phyloP scores from a whole-genome alignment of 1,140 invertebrate genomes.

The Aphis craccivora region DNA sequence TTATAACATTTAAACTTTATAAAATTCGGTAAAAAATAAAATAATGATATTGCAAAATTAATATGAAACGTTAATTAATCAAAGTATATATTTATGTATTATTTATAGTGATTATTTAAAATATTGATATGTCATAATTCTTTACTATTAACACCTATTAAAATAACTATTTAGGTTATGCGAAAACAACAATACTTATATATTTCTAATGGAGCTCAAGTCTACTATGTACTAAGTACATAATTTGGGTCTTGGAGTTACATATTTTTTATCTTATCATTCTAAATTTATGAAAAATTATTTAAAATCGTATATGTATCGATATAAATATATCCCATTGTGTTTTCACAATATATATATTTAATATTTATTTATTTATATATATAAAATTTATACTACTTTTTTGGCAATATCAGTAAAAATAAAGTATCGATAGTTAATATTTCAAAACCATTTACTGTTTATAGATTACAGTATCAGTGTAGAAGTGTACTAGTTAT shows the following conservation, averaged over 20 bases:
- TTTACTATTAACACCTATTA: background rate
- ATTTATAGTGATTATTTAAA: background rate
- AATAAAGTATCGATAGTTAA: background rate
- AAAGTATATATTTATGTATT: background rate
- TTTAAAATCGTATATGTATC: no score
- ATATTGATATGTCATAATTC: background rate
- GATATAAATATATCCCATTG: no score
- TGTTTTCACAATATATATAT: no score
- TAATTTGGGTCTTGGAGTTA: background rate
- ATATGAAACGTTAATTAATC: background rate
- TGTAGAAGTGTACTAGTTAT: background rate
- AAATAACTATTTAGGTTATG: background rate
- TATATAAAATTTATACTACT: background rate
- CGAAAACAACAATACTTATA: background rate
- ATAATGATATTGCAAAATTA: background rate
- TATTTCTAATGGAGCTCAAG: background rate
- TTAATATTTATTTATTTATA: background rate
- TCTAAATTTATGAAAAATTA: background rate
- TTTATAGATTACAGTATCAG: background rate
- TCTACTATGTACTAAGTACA: background rate
- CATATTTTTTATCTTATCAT: background rate
- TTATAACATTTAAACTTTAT: background rate
- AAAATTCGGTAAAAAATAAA: background rate
- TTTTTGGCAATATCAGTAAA: background rate
- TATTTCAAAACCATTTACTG: background rate